Conservation (phyloP, 2,888 invertebrate species). For the Catocala fraxini region DNA sequence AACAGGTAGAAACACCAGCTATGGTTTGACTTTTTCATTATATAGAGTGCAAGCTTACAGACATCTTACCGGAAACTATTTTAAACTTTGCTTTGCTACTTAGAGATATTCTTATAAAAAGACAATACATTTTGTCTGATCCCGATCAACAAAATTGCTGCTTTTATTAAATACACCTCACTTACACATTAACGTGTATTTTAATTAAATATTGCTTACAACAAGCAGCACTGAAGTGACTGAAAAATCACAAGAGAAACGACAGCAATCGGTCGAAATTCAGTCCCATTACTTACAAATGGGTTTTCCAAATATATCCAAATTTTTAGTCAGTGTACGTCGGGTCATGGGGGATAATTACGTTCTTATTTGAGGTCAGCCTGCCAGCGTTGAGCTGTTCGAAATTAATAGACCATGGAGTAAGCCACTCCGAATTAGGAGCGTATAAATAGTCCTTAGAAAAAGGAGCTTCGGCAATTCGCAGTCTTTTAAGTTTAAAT, state of each 20-base stretch:
- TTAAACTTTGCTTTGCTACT: too few species aligned
- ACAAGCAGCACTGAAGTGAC: too few species aligned
- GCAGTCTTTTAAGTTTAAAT: conserved; percentile 2
- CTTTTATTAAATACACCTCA: too few species aligned
- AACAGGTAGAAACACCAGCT: too few species aligned
- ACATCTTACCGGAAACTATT: too few species aligned
- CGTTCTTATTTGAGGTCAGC: conserved; percentile 29
- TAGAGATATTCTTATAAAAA: too few species aligned
- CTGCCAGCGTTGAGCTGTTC: conserved; percentile 20
- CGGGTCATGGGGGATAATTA: conserved; percentile 48
- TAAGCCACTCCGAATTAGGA: conserved; percentile 9
- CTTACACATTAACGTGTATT: too few species aligned
- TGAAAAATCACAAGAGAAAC: conserved; percentile 5
- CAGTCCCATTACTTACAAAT: conserved; percentile 31
- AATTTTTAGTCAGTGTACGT: conserved; percentile 32
- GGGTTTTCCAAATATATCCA: conserved; percentile 39
- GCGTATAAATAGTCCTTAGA: conserved; percentile 10
- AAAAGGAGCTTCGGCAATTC: not conserved
- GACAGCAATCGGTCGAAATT: conserved; percentile 30
- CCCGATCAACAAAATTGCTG: too few species aligned
- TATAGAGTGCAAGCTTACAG: too few species aligned
- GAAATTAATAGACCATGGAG: conserved; percentile 20
- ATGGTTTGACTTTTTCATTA: too few species aligned
- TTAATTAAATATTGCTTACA: too few species aligned
- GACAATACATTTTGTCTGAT: too few species aligned